phyloP scores from a whole-genome alignment of 1,140 invertebrate genomes.

The Neodiprion lecontei region DNA sequence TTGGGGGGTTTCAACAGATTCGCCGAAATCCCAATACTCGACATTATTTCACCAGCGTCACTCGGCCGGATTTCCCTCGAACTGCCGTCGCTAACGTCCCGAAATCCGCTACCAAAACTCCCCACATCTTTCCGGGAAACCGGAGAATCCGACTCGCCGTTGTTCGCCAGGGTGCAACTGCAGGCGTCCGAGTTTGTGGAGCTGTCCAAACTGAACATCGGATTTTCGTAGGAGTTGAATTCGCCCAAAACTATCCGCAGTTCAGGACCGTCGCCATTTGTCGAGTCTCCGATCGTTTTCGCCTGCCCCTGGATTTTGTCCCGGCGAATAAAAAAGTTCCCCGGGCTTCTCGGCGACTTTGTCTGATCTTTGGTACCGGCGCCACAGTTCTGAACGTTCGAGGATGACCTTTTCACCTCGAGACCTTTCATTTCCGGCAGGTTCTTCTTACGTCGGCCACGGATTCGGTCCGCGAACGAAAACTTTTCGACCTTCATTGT shows the following conservation, averaged over 20 bases:
- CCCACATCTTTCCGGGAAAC: background rate
- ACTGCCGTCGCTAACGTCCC: background rate
- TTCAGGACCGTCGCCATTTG: background rate
- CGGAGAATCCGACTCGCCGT: slow-evolving; percentile 2
- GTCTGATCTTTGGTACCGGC: background rate
- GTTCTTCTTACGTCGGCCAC: background rate
- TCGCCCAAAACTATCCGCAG: slow-evolving; percentile 28
- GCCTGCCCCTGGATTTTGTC: background rate
- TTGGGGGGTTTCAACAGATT: slow-evolving; percentile 33
- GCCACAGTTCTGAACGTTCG: slow-evolving; percentile 5
- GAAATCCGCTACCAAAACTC: background rate
- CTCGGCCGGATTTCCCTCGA: background rate
- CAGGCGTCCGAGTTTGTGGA: slow-evolving; percentile 52
- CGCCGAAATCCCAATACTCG: background rate
- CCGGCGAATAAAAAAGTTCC: background rate
- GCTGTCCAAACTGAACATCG: slow-evolving; percentile 51
- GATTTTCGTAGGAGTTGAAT: slow-evolving; percentile 55
- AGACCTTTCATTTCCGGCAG: background rate
- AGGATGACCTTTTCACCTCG: slow-evolving; percentile 13
- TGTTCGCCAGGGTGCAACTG: slow-evolving; percentile 19
- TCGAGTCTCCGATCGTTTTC: background rate
- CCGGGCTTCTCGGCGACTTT: slow-evolving; percentile 15
- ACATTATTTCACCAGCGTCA: background rate
- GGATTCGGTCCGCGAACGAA: background rate
- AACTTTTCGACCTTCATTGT: background rate